Evolutionary conservation across 2,113 vertebrate species (phyloP).

Genomic region (Tauraco erythrolophus): DNA sequence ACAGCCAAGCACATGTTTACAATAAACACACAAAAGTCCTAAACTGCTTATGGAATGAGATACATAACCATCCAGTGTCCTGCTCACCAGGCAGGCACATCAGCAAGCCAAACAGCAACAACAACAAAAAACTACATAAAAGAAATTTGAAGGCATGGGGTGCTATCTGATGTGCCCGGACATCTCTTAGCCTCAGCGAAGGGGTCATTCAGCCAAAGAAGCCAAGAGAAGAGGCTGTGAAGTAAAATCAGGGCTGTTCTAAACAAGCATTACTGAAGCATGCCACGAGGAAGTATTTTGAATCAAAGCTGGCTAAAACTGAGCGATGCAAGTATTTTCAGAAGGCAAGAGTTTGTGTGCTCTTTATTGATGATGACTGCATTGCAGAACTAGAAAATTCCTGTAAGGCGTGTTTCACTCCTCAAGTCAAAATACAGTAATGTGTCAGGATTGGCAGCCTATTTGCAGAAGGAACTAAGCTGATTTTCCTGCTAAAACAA

Average conservation of each 20-base stretch:
- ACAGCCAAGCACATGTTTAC: not conserved
- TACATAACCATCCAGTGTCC: not conserved
- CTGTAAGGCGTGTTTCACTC: not conserved
- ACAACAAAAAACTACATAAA: not conserved
- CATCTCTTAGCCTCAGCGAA: not conserved
- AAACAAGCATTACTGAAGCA: not conserved
- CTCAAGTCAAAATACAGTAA: not conserved
- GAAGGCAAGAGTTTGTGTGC: not conserved
- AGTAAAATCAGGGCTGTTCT: not conserved
- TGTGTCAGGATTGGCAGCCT: not conserved
- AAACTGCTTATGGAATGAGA: not conserved
- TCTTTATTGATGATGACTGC: not conserved
- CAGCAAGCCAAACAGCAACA: not conserved
- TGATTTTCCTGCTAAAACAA: not conserved
- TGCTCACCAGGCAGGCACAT: not conserved
- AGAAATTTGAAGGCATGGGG: not conserved
- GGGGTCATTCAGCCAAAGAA: not conserved
- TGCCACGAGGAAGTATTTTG: not conserved
- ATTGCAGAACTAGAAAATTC: not conserved
- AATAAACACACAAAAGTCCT: not conserved
- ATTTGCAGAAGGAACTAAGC: not conserved
- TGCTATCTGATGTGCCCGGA: not conserved
- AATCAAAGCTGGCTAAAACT: not conserved
- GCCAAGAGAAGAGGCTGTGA: not conserved
- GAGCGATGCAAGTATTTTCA: not conserved